Evolutionary conservation across 2,888 invertebrate genomes (phyloP).

Genomic region (Pocota personata): DNA sequence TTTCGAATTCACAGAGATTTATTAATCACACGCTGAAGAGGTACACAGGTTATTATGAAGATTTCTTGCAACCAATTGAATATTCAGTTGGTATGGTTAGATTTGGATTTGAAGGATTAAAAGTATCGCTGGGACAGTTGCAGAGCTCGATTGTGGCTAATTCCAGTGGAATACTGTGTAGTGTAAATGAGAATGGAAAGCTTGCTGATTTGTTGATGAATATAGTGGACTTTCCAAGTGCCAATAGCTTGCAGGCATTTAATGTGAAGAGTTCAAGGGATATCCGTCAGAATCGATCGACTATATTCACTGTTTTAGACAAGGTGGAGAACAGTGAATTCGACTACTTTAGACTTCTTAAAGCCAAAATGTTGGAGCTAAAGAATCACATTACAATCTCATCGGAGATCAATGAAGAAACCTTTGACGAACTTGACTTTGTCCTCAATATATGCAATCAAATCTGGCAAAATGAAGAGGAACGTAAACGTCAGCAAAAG

Average conservation of each 20-base stretch:
- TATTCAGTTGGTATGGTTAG: constrained; percentile 87
- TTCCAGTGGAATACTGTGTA: constrained; percentile 53
- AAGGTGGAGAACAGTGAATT: constrained; percentile 78
- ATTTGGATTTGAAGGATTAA: constrained; percentile 86
- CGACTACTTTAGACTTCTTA: constrained; percentile 84
- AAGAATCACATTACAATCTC: constrained; percentile 86
- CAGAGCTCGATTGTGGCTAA: constrained; percentile 59
- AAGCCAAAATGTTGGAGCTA: constrained; percentile 88
- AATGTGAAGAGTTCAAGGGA: constrained; percentile 73
- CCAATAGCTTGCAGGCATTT: constrained; percentile 76
- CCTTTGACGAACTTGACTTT: constrained; percentile 83
- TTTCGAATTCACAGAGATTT: constrained; percentile 80
- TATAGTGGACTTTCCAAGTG: constrained; percentile 79
- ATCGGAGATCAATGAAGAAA: constrained; percentile 82
- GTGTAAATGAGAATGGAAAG: constrained; percentile 76
- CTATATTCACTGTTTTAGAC: constrained; percentile 78
- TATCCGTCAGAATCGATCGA: constrained; percentile 75
- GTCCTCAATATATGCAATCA: constrained; percentile 86
- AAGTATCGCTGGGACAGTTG: constrained; percentile 84
- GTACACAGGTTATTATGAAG: constrained; percentile 89
- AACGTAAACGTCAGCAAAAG: constrained; percentile 86
- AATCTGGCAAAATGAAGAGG: constrained; percentile 91
- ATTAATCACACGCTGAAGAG: constrained; percentile 81
- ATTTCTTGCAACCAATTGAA: constrained; percentile 89
- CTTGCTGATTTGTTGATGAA: constrained; percentile 77